A percentile compares a stretch with the other conserved stretches of the same genome.
phyloP scores from a whole-genome alignment of 2,888 invertebrate species.

The Mesoligia furuncula region DNA sequence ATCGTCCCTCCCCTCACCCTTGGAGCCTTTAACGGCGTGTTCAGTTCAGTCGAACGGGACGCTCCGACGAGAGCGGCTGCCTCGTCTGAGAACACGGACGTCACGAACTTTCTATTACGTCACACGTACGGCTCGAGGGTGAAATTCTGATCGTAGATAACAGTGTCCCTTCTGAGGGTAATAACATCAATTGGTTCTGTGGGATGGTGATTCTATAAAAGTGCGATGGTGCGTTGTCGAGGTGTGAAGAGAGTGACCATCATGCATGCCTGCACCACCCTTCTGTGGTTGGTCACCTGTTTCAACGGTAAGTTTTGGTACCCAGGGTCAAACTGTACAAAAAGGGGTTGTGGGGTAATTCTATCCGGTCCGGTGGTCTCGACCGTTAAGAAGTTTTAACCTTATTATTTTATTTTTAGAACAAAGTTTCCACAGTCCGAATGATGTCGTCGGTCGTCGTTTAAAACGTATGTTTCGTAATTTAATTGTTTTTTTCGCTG shows the following conservation, averaged over 20 bases:
- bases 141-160: slow-evolving; percentile 76
- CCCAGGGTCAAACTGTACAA: slow-evolving; percentile 73
- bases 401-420: slow-evolving; percentile 52
- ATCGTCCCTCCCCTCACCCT: slow-evolving; percentile 78
- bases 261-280: slow-evolving; percentile 80
- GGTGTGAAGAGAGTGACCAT: slow-evolving; percentile 79
- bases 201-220: slow-evolving; percentile 84
- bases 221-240: slow-evolving; percentile 85
- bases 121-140: slow-evolving; percentile 79
- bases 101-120: slow-evolving; percentile 84
- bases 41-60: slow-evolving; percentile 80
- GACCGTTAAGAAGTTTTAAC: slow-evolving; percentile 71
- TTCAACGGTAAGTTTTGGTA: slow-evolving; percentile 85
- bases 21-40: slow-evolving; percentile 72
- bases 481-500: slow-evolving; percentile 48
- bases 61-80: slow-evolving; percentile 77
- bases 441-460: slow-evolving; percentile 40
- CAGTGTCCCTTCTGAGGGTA: slow-evolving; percentile 68
- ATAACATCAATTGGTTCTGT: slow-evolving; percentile 77
- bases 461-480: slow-evolving; percentile 43
- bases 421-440: slow-evolving; percentile 35
- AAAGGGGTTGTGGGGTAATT: slow-evolving; percentile 71
- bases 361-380: slow-evolving; percentile 77
- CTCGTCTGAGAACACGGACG: slow-evolving; percentile 45
- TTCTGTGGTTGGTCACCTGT: slow-evolving; percentile 85